Evolutionary conservation across 2,888 invertebrate species (phyloP), one percentile per base, ranked within the genome.

Genomic region (Dynastes hyllus): DNA sequence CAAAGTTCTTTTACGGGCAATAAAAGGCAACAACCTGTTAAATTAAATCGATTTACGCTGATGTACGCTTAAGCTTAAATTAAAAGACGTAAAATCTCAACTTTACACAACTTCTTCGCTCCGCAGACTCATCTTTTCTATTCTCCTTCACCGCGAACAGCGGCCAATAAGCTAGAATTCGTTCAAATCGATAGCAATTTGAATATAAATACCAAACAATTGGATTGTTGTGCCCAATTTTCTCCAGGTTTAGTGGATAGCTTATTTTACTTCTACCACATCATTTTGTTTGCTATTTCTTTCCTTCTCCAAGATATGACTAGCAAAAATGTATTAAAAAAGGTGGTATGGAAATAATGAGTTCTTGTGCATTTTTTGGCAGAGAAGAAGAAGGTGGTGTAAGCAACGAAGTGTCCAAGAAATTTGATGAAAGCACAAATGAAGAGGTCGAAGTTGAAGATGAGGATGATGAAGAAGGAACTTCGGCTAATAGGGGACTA

Each of bases 401-500:
- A 37, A 37, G n/a, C 13, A 55, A 55, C 8, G 16, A 37, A 37
- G 32, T 37, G 5, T 37, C 5, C 32, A 5, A 13, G 22, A 29
- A 55, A 58, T 55, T 51, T 50, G 63, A 71, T 63, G 32, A 53
- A 58, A 32, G 50, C 11, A 37, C 6, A 11, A 22, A 61, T 9
- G 61, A 78, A 61, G 76, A 76, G 51, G 32, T 37, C 51, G 53
- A 70, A 27, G 55, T 2, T 11, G 71, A 27, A n/a, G 70, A 61
- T 3, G 61, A 55, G 22, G 69, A 58, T n/a, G 63, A 55, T 45
- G 40, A n/a, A 13, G 66, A 67, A 32, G 27, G 16, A 11, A 50
- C 61, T 9, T 55, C 77, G 50, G 53, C 55, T n/a, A 55, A 55
- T 27, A 67, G 53, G 32, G 51, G 70, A 13, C 79, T 87, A 81